Evolutionary conservation across 2,888 invertebrate genomes (phyloP).

Genomic region (Drosophila barbarae): DNA sequence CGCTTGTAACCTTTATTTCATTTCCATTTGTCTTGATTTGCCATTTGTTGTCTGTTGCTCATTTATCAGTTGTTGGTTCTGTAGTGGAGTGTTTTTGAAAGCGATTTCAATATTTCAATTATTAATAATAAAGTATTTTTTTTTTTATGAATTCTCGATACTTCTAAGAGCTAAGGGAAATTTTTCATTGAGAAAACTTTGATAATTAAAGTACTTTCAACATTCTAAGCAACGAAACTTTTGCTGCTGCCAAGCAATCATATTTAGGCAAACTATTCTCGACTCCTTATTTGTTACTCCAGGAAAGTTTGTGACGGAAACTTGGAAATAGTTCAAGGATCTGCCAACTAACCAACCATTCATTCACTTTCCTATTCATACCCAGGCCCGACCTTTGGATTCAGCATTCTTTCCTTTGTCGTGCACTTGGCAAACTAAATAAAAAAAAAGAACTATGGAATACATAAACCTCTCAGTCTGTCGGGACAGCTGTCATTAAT

Average conservation of each 20-base stretch:
- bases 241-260: slow-evolving; percentile 8
- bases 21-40: slow-evolving; percentile 47
- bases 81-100: slow-evolving; percentile 4
- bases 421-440: slow-evolving; percentile 7
- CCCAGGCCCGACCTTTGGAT: slow-evolving; percentile 1
- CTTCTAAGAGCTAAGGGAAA: too few relatives aligned
- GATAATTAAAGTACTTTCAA: background rate
- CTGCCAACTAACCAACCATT: slow-evolving; percentile 5
- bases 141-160: background rate
- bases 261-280: slow-evolving; percentile 7
- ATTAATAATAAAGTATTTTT: background rate
- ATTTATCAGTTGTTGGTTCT: slow-evolving; percentile 20
- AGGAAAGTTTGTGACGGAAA: background rate
- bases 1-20: slow-evolving; percentile 51
- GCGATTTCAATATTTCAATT: slow-evolving; percentile 6
- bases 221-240: slow-evolving; percentile 2
- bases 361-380: slow-evolving; percentile 3
- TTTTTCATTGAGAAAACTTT: background rate
- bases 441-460: background rate
- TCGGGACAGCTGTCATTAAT: slow-evolving; percentile 57
- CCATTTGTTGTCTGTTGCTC: slow-evolving; percentile 23
- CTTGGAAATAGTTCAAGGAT: slow-evolving; percentile 10
- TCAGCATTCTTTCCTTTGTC: background rate
- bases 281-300: slow-evolving; percentile 9
- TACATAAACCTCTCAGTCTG: slow-evolving; percentile 9